Percentiles rank a stretch among this genome's conserved stretches.
Evolutionary conservation across 1,140 invertebrate genomes (phyloP).

Genomic region (Drosophila serrata): DNA sequence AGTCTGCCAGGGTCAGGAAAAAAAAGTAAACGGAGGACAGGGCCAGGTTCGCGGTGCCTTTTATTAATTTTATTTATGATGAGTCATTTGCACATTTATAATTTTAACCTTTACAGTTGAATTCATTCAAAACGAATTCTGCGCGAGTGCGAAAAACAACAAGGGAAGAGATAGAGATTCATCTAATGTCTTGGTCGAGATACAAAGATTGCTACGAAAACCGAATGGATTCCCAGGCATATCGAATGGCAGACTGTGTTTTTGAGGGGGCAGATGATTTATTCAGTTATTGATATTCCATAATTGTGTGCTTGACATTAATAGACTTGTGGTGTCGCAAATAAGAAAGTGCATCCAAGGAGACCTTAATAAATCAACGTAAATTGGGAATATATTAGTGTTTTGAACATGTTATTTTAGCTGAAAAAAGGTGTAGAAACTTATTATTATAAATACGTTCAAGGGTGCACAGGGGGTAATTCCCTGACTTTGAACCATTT

Average conservation of each 20-base stretch:
- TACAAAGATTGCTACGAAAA: constrained; percentile 13
- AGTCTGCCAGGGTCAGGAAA: constrained; percentile 35
- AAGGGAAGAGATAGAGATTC: constrained; percentile 23
- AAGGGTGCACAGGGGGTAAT: too few species aligned
- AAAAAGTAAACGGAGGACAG: constrained; percentile 23
- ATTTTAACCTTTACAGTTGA: constrained; percentile 85
- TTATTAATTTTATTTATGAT: constrained; percentile 85
- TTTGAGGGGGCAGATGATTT: constrained; percentile 5
- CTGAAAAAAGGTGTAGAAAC: background rate
- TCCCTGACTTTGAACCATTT: background rate
- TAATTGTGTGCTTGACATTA: constrained; percentile 25
- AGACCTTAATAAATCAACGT: background rate
- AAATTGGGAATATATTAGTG: background rate
- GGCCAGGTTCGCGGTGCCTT: constrained; percentile 61
- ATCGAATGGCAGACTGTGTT: background rate
- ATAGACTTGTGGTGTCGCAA: constrained; percentile 8
- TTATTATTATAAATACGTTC: too few species aligned
- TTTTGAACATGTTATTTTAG: background rate
- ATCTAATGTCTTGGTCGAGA: background rate
- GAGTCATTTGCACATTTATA: constrained; percentile 85
- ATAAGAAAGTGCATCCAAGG: background rate
- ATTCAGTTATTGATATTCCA: constrained; percentile 13
- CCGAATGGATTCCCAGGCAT: constrained; percentile 13
- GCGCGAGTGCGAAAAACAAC: constrained; percentile 33
- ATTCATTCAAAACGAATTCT: constrained; percentile 79